phyloP scores from a whole-genome alignment of 2,888 invertebrate species.

The Eurois occulta region DNA sequence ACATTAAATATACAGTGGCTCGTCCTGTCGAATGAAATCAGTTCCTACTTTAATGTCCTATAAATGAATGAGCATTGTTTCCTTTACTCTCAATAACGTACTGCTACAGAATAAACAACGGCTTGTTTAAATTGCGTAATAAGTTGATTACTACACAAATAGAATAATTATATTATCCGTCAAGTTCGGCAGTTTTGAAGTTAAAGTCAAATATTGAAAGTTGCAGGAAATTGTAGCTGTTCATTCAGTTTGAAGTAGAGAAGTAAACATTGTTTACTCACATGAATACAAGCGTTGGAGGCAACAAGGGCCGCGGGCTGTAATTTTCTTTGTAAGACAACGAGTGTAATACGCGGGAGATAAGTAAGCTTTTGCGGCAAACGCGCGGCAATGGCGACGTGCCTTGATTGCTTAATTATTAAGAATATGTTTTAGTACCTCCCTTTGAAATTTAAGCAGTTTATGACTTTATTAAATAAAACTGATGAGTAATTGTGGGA shows the following conservation, averaged over 20 bases:
- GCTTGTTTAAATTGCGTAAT: slow-evolving; percentile 18
- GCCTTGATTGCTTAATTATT: slow-evolving; percentile 55
- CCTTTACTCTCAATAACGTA: slow-evolving; percentile 21
- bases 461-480: not conserved
- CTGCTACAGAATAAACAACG: slow-evolving; percentile 19
- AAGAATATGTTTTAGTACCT: slow-evolving; percentile 19
- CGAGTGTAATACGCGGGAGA: slow-evolving; percentile 66
- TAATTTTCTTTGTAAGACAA: slow-evolving; percentile 73
- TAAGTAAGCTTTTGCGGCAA: slow-evolving; percentile 69
- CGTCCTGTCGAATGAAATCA: slow-evolving; percentile 57
- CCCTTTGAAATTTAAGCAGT: not conserved
- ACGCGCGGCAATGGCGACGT: slow-evolving; percentile 26
- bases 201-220: slow-evolving; percentile 50
- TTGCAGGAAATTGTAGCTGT: slow-evolving; percentile 41
- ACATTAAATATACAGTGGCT: slow-evolving; percentile 64
- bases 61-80: slow-evolving; percentile 49
- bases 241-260: slow-evolving; percentile 52
- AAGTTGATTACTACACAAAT: slow-evolving; percentile 35
- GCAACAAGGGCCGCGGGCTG: slow-evolving; percentile 58
- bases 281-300: slow-evolving; percentile 62
- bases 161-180: slow-evolving; percentile 30
- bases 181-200: slow-evolving; percentile 40
- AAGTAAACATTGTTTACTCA: slow-evolving; percentile 58
- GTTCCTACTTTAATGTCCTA: slow-evolving; percentile 50
- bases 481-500: not conserved